Evolutionary conservation across 1,140 invertebrate species (phyloP).

Genomic region (Camponotus vicinus): DNA sequence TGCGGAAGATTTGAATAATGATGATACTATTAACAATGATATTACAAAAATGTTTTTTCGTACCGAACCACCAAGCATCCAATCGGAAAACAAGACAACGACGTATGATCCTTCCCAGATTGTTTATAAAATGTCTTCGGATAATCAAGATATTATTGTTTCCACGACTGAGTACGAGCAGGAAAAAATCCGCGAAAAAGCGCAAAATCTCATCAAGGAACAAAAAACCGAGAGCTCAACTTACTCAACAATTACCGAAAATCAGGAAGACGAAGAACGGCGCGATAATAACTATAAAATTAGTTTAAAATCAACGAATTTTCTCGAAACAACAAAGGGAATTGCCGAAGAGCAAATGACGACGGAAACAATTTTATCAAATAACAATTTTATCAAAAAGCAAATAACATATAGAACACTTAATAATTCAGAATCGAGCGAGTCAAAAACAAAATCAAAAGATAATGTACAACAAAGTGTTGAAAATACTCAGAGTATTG

Average conservation of each 20-base stretch:
- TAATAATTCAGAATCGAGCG: not conserved
- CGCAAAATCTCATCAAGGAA: not conserved
- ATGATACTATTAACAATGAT: not conserved
- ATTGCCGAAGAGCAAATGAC: not conserved
- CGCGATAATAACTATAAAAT: not conserved
- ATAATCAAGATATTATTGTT: not conserved
- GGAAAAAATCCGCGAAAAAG: not conserved
- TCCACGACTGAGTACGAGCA: not conserved
- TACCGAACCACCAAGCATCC: not conserved
- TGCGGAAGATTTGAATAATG: not conserved
- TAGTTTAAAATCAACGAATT: not conserved
- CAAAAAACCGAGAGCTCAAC: not conserved
- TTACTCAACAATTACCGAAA: not conserved
- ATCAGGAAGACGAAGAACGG: not conserved
- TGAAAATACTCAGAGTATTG: not conserved
- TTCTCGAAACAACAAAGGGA: not conserved
- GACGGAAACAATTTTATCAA: slow-evolving; percentile 7
- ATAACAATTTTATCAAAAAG: slow-evolving; percentile 10
- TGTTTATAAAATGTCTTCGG: not conserved
- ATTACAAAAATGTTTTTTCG: slow-evolving; percentile 43
- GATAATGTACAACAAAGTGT: not conserved
- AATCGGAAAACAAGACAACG: not conserved
- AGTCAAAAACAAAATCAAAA: not conserved
- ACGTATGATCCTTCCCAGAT: not conserved
- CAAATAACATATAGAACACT: not conserved